A percentile compares a stretch with the other conserved stretches of the same genome.
Evolutionary conservation across 2,888 invertebrate genomes (phyloP).

Genomic region (Hylaea fasciaria): DNA sequence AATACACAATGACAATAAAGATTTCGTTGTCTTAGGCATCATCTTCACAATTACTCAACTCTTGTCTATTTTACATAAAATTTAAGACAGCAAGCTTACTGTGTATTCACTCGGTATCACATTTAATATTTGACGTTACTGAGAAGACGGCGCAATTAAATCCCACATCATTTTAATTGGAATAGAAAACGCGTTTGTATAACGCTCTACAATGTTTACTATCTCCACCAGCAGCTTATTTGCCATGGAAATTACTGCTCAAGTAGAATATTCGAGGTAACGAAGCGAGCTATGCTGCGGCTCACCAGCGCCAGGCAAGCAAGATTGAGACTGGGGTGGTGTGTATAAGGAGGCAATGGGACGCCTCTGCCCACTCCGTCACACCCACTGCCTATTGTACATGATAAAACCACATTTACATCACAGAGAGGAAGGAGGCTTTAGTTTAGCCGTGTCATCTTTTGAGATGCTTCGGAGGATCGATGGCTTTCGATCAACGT

Average conservation of each 20-base stretch:
- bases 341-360: constrained; percentile 67
- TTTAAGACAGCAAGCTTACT: neutral
- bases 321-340: constrained; percentile 50
- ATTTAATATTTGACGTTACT: constrained; percentile 11
- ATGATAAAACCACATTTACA: constrained; percentile 80
- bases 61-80: no score
- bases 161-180: constrained; percentile 22
- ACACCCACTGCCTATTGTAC: constrained; percentile 75
- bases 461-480: constrained; percentile 43
- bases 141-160: constrained; percentile 8
- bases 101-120: neutral
- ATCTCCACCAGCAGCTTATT: constrained; percentile 23
- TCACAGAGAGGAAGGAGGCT: constrained; percentile 74
- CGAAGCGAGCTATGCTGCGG: constrained; percentile 50
- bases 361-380: constrained; percentile 69
- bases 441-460: constrained; percentile 70
- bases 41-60: no score
- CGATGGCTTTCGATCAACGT: constrained; percentile 33
- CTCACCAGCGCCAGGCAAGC: constrained; percentile 45
- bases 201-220: constrained; percentile 6
- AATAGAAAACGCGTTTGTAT: constrained; percentile 4
- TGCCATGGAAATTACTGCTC: constrained; percentile 27
- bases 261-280: constrained; percentile 41
- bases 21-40: no score
- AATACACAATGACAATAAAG: no score